A percentile compares a stretch with the other conserved stretches of the same genome.
Conservation (phyloP, 2,797 vertebrate species). For the Sebastiscus tertius region DNA sequence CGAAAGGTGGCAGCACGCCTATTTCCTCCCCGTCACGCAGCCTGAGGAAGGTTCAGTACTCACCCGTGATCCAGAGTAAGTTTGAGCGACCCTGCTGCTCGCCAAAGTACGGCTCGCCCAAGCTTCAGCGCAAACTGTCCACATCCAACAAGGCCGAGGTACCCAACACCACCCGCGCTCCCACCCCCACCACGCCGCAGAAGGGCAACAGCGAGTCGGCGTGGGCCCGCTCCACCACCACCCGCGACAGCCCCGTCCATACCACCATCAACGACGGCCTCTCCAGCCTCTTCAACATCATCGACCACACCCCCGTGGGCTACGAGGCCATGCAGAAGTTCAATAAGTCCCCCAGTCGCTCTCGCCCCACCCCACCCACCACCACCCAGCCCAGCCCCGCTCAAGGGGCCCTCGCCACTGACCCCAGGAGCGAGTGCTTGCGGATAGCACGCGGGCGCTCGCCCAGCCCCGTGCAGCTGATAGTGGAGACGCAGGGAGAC, state of each 20-base stretch:
- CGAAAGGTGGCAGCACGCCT: constrained; percentile 90
- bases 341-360: constrained; percentile 87
- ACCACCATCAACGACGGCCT: constrained; percentile 98
- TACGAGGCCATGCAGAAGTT: constrained; percentile 90
- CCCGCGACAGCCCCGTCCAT: constrained; percentile 96
- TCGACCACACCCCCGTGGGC: constrained; percentile 92
- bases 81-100: constrained; percentile 98
- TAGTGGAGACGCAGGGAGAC: constrained; percentile 87
- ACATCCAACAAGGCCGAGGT: constrained; percentile 86
- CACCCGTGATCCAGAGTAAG: constrained; percentile 92
- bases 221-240: constrained; percentile 98
- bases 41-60: constrained; percentile 91
- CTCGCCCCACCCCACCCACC: constrained; percentile 79
- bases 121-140: constrained; percentile 91
- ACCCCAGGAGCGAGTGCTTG: constrained; percentile 74
- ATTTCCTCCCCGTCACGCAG: constrained; percentile 94
- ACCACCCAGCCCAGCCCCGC: constrained; percentile 66
- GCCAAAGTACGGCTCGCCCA: constrained; percentile 97
- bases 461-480: constrained; percentile 91
- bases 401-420: constrained; percentile 38
- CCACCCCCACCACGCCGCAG: constrained; percentile 83
- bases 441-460: constrained; percentile 89
- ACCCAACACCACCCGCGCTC: constrained; percentile 72
- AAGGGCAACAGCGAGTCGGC: constrained; percentile 96
- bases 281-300: constrained; percentile 99